phyloP scores from a whole-genome alignment of 1,140 invertebrate species.

The Neodiprion lecontei region DNA sequence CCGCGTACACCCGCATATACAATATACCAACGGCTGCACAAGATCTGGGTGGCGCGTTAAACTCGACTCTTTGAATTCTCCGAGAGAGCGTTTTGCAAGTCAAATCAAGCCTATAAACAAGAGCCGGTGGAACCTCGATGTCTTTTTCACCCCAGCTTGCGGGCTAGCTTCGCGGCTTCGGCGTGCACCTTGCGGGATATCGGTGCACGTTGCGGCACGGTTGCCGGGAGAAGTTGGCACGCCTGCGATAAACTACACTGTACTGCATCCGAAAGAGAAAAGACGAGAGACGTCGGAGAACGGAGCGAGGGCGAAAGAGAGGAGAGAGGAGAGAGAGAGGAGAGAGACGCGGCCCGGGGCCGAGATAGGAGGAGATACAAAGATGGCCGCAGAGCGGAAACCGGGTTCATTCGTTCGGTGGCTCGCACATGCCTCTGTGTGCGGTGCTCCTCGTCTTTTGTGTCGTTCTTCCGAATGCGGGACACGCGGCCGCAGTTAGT shows the following conservation, averaged over 20 bases:
- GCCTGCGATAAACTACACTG: background rate
- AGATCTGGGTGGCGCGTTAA: too few relatives aligned
- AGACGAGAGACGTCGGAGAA: conserved; percentile 16
- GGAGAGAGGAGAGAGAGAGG: background rate
- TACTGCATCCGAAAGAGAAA: too few relatives aligned
- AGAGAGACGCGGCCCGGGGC: background rate
- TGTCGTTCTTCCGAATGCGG: conserved; percentile 48
- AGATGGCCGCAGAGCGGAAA: conserved; percentile 43
- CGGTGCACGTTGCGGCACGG: too few relatives aligned
- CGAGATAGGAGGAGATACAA: conserved; percentile 27
- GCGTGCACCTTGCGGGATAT: too few relatives aligned
- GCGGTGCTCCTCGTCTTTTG: conserved; percentile 20
- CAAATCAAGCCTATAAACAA: conserved; percentile 50
- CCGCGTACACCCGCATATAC: too few relatives aligned
- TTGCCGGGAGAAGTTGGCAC: background rate
- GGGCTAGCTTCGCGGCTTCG: too few relatives aligned
- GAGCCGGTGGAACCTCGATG: conserved; percentile 21
- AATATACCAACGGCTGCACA: too few relatives aligned
- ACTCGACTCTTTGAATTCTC: background rate
- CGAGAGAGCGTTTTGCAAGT: conserved; percentile 48
- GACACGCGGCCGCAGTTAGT: conserved; percentile 60
- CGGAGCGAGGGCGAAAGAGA: conserved; percentile 3
- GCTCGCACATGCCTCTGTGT: background rate
- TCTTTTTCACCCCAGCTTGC: background rate
- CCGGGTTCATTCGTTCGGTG: background rate